Base-by-base conservation (phyloP, 2,888 invertebrate species). In the Metopia argyrocephala region DNA sequence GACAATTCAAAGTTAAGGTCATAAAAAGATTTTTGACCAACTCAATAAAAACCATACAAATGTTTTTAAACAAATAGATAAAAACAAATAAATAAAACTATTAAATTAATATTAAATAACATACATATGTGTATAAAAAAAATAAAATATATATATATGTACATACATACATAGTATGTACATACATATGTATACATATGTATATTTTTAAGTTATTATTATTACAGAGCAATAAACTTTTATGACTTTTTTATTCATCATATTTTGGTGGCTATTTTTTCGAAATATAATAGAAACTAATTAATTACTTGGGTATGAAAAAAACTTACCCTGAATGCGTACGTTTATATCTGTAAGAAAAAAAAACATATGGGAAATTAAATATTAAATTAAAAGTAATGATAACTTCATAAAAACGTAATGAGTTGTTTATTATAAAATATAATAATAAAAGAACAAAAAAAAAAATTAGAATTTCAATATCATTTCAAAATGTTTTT, bases 1-100 rank as follows among this genome's bases (percentile, higher is more conserved):
- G 48, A 80, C 74, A 82, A 79, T 83, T 82, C 83, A 83, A 83
- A 81, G 83, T 83, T 82, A 83, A 83, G 83, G 83, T 81, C 82
- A 82, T 38, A 25, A 4, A 18, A 62, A 52, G 52, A 70, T 80
- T 66, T n/a, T 65, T 52, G 52, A 70, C 61, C 50, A 64, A 48
- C 52, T 70, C 45, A 27, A 28, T 23, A 38, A 15, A 31, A 38
- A 38, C 3, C 3, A 12, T 12, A 1, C 15, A 2, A 38, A 38
- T 38, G 15, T 38, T 38, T 38, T 12, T 12, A 38, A 38, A 38
- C 15, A 5, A 50, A 6, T 54, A 15, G 5, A 38, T 38, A 7
- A 61, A 61, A 61, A 64, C 20, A 57, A n/a, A 62, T 48, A 18
- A 25, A 48, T 20, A 38, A 38, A 38, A 15, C 38, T 38, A 38